phyloP scores from a whole-genome alignment of 2,113 vertebrate genomes.

The Pituophis catenifer region DNA sequence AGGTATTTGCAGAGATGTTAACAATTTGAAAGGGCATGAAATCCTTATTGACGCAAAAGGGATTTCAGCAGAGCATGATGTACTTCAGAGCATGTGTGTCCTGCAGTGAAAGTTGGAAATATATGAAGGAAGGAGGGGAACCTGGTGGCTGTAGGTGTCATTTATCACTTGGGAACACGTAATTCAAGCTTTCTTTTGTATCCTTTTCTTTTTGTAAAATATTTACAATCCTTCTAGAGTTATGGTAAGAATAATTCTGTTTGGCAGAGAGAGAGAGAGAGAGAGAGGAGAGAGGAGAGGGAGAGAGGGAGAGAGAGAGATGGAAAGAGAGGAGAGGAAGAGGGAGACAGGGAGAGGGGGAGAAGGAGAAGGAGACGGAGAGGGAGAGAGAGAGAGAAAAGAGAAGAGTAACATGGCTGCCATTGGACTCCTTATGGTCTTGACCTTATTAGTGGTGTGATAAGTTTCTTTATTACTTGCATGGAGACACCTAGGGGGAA shows the following conservation, averaged over 20 bases:
- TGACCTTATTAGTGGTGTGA: conserved; percentile 1
- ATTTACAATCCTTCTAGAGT: background rate
- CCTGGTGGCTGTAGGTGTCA: background rate
- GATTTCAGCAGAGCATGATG: background rate
- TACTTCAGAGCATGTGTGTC: background rate
- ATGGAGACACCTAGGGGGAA: background rate
- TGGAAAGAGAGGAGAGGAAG: background rate
- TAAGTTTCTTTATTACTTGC: background rate
- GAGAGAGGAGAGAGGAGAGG: background rate
- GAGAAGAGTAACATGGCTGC: background rate
- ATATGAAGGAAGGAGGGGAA: background rate
- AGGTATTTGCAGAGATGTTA: background rate
- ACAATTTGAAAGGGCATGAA: background rate
- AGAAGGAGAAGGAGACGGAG: background rate
- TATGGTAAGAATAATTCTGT: background rate
- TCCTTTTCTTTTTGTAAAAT: background rate
- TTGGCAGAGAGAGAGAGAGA: background rate
- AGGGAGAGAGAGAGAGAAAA: too few relatives aligned
- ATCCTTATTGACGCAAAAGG: background rate
- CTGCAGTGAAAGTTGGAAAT: background rate
- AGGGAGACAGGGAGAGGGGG: background rate
- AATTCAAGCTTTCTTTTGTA: background rate
- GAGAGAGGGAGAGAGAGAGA: background rate
- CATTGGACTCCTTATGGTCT: background rate
- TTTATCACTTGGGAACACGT: background rate